Base-by-base conservation (phyloP, 2,888 invertebrate species). In the Adela reaumurella region DNA sequence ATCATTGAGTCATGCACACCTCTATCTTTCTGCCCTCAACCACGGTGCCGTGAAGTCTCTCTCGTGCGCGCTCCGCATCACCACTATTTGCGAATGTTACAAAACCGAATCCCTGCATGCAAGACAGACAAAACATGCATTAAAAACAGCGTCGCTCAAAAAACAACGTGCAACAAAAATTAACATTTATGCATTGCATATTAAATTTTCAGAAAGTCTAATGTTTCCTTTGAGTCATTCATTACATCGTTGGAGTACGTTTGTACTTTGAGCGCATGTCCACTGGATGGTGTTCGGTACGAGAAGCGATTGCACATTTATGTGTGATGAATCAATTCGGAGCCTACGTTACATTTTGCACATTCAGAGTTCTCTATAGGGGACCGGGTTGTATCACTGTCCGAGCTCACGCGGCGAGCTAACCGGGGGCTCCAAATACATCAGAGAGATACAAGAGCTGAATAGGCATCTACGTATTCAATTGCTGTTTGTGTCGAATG, bases 11-110 rank as follows among this genome's bases (percentile, higher is more conserved):
- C 92, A 93, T 92, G 92, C 92, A 93, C 92, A 97, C 97, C 96
- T 98, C 99, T 90, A 99, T 97, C 90, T 98, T 99, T 88, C 99
- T 92, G 89, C 98, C 98, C 92, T 99, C 99, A 90, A 98, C 97
- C 92, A 97, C 95, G 87, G 97, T 96, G 90, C 97, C 97, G 91
- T 99, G 97, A 87, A 99, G 94, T 90, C 97, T 95, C 90, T 97
- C 97, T 89, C 98, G 95, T 92, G 99, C 98, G 89, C 94, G 92
- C 90, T 98, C 98, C 85, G 98, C 98, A 88, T 99, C 98, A 88
- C 92, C 92, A 89, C 95, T 95, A 92, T 94, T 96, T 90, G 97
- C 97, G 94, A 99, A 99, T 90, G 98, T 99, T 90, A 99, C 98
- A 94, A 99, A 99, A 92, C 98, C 98, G 92, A 99, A 99, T 89